Base-by-base conservation (phyloP, 2,113 vertebrate genomes). In the Lycaon pictus region DNA sequence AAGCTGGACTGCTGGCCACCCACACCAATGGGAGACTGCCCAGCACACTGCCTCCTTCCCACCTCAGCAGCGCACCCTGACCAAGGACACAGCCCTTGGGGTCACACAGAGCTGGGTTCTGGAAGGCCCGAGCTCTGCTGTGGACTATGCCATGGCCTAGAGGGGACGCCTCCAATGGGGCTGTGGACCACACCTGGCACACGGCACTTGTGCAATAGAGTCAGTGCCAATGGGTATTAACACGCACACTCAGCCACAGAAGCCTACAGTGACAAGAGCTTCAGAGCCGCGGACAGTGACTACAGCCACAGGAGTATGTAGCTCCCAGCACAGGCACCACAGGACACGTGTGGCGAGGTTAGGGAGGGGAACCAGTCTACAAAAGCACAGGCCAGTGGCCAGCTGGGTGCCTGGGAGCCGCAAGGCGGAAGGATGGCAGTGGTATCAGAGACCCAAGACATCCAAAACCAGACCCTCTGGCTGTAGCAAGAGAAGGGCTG, bases 51-150 rank as follows among this genome's bases (percentile, higher is more conserved):
- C 25, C 43, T 43, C 0, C 11, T 12, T 32, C 51, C 82, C 1
- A 0, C 6, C 89, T 63, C 1, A 1, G 60, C 7, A 11, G n/a
- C 1, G 0, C 79, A 19, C 35, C 32, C 19, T 43, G 65, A 89
- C 11, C 56, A 17, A 62, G 55, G 10, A 51, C 35, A 15, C 1
- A 0, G 88, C 32, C 48, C 7, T 10, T 7, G 13, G 69, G 55
- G n/a, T 35, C 19, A 1, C n/a, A 82, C 76, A 88, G 25, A 81
- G 29, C 15, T 43, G 65, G 32, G 37, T 11, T 8, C 71, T 2
- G 11, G 71, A 55, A 51, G 82, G 55, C 32, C 37, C 19, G 3
- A 19, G 11, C 25, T 62, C 7, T 51, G 74, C n/a, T 5, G 3
- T 13, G 9, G 43, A 20, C 67, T 16, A 7, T 13, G 35, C 1